Base-by-base conservation (phyloP, 64 coral and sea anemone genomes). In the Pocillopora damicornis region DNA sequence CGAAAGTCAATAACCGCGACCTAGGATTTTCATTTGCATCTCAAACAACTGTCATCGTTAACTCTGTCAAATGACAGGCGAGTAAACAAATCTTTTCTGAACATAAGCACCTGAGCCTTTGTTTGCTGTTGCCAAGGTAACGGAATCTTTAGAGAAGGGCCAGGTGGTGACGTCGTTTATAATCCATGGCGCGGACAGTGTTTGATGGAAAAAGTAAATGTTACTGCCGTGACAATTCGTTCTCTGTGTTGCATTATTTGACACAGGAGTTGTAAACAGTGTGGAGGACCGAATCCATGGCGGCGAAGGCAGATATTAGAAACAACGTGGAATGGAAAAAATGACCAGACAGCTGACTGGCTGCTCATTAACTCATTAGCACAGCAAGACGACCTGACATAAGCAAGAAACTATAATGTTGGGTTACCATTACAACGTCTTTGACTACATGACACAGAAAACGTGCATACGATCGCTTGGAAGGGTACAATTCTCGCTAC, bases 201-300 rank as follows among this genome's bases (percentile, higher is more conserved):
- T 85, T 85, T 85, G 81, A 85, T 72, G 56, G 65, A 73, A 85
- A 85, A 85, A 45, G 65, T n/a, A 85, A 85, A 71, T 85, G 81
- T 4, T 71, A 72, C 71, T 85, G 65, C 42, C 66, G 81, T 73
- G 36, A 85, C 81, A 58, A 34, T 57, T 23, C 11, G 72, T 56
- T 73, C 18, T 85, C 30, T 85, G 12, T 72, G 65, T 85, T 72
- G 80, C 11, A 83, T 38, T 45, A 23, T 83, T 83, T 85, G 65
- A 72, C 57, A 69, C 37, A 72, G 26, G 62, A 18, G 77, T 25
- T 56, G 22, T 34, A 71, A 60, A 60, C 56, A 79, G 58, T 23
- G 8, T 23, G n/a, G 16, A 11, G 15, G 34, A 13, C 9, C 60
- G 20, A 69, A 18, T 83, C n/a, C 18, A 23, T 12, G 60, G 60